These are phyloP conservation scores for Acrocera orbiculus DNA, from an alignment of 2,888 invertebrate species.

Conservation along the genomic window DNA sequence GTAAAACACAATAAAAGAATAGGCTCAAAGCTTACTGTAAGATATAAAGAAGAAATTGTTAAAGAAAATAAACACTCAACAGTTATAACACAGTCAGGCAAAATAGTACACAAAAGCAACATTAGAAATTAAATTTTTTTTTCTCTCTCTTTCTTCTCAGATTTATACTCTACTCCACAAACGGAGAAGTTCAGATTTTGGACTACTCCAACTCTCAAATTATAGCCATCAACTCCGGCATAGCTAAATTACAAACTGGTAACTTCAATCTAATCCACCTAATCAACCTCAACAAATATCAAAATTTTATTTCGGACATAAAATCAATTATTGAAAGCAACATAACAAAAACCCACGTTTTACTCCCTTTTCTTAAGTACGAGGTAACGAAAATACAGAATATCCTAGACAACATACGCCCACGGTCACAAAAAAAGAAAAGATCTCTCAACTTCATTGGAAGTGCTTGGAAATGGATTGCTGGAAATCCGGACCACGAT, in stretches of 20 bases:
- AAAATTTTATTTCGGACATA: neutral
- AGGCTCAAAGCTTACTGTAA: too few relatives aligned
- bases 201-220: conserved; percentile 4
- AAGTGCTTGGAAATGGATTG: conserved; percentile 4
- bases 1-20: conserved; percentile 12
- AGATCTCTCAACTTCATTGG: conserved; percentile 2
- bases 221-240: neutral
- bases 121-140: neutral
- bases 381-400: neutral
- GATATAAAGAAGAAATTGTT: conserved; percentile 9
- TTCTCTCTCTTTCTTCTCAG: too few relatives aligned
- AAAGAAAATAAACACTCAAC: conserved; percentile 5
- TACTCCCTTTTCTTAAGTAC: neutral
- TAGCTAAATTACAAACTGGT: conserved; percentile 2
- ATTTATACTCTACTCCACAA: too few relatives aligned
- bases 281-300: neutral
- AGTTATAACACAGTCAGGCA: neutral
- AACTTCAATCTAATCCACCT: neutral
- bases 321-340: neutral
- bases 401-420: neutral
- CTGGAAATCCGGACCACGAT: conserved; percentile 3
- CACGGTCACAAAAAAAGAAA: too few relatives aligned
- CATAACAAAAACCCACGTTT: neutral
- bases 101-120: neutral
- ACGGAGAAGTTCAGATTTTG: conserved; percentile 1